These are phyloP conservation scores for Agapornis canus DNA, from an alignment of 2,797 vertebrate species.

Conservation along the genomic window DNA sequence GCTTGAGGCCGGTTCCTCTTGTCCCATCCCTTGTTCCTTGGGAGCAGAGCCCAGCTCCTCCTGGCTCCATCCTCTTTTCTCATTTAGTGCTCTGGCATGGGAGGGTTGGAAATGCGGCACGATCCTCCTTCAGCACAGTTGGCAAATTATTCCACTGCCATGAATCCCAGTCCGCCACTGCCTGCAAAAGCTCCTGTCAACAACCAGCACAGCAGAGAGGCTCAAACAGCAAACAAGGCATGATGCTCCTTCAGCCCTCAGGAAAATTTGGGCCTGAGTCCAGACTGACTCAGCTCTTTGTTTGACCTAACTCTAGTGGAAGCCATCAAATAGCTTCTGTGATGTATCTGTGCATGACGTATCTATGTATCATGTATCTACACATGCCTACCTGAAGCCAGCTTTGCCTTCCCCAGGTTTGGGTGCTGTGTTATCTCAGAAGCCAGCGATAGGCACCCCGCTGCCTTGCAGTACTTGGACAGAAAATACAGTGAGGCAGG, in stretches of 20 bases:
- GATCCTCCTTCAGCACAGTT: rapidly evolving
- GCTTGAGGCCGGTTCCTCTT: not conserved
- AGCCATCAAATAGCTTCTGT: not conserved
- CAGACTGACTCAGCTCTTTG: not conserved
- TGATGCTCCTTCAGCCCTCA: not conserved
- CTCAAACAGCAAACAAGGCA: not conserved
- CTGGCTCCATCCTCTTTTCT: not conserved
- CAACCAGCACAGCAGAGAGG: not conserved
- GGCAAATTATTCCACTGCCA: not conserved
- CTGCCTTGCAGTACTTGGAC: not conserved
- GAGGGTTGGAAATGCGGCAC: rapidly evolving
- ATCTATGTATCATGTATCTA: rapidly evolving
- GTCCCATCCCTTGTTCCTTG: not conserved
- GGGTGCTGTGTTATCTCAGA: not conserved
- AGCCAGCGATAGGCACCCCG: not conserved
- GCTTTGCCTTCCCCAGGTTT: not conserved
- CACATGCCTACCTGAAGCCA: not conserved
- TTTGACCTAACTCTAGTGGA: not conserved
- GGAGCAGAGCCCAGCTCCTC: not conserved
- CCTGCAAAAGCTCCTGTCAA: not conserved
- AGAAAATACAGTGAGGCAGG: not conserved
- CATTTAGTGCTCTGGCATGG: not conserved
- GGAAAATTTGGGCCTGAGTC: not conserved
- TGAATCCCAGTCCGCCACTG: rapidly evolving
- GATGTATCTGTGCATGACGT: not conserved